Base-by-base conservation (phyloP, 2,113 vertebrate species). In the Dryoscopus gambensis region DNA sequence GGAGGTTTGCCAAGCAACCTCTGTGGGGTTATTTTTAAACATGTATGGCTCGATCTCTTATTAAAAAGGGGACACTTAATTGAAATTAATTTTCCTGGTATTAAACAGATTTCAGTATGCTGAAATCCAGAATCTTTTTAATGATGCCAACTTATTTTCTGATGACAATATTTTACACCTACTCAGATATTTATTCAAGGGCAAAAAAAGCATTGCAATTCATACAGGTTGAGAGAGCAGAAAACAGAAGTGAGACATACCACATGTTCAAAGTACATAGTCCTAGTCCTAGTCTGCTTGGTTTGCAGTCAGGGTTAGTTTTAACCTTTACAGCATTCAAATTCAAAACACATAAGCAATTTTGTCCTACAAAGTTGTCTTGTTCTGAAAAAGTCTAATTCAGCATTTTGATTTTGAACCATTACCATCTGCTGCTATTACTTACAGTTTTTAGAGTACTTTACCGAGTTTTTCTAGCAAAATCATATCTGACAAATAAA, bases 131-230 rank as follows among this genome's bases (percentile, higher is more conserved):
- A n/a, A 89, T 71, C 9, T 87, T 62, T 97, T 96, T 94, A 95
- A 87, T 88, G 28, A 84, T 82, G 56, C 13, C 90, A 88, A 76
- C 63, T 57, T 93, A 65, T 84, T 97, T 97, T 97, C 76, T n/a
- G 23, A 86, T 92, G 80, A 71, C 94, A 97, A 90, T 96, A 96
- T 96, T 97, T 97, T 95, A 95, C 39, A 91, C 73, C 39, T 50
- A 87, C 79, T 96, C 79, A 95, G 86, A 67, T 90, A 62, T 82
- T 89, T 94, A 68, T 53, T 79, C 42, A 65, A 69, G 23, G 33
- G 12, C 2, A 65, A 87, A 82, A 47, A 67, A 62, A 25, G 0
- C 13, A 7, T 17, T 71, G 20, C 6, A 40, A 52, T 64, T 42
- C 28, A n/a, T 52, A 30, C 12, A 31, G 31, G 7, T n/a, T 73